Conservation (phyloP, 1,140 invertebrate species). For the Hylyphantes graminicola region DNA sequence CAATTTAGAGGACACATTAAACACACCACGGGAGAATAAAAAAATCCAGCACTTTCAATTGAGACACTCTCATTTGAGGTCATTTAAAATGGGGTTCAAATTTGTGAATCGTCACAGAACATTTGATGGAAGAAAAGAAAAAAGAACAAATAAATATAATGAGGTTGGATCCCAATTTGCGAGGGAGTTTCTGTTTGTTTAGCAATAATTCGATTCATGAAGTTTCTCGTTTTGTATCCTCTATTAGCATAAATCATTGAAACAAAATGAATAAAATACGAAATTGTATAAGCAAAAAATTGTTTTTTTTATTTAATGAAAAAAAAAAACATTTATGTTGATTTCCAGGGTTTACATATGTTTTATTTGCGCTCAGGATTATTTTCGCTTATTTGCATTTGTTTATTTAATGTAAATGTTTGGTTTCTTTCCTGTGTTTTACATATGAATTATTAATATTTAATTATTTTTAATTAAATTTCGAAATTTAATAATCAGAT, state of each 20-base stretch:
- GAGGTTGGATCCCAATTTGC: background rate
- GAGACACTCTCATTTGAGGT: slow-evolving; percentile 12
- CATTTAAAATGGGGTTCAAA: slow-evolving; percentile 37
- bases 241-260: slow-evolving; percentile 40
- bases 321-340: too few relatives aligned
- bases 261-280: too few relatives aligned
- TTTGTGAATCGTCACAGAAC: background rate
- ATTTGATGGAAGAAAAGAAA: slow-evolving; percentile 1
- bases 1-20: slow-evolving; percentile 38
- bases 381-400: too few relatives aligned
- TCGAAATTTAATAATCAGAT: too few relatives aligned
- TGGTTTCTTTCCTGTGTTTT: too few relatives aligned
- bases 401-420: too few relatives aligned
- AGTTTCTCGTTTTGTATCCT: background rate
- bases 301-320: too few relatives aligned
- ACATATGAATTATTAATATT: too few relatives aligned
- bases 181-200: slow-evolving; percentile 26
- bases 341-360: too few relatives aligned
- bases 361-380: too few relatives aligned
- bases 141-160: background rate
- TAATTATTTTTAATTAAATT: too few relatives aligned
- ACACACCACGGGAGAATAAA: slow-evolving; percentile 20
- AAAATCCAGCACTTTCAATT: background rate
- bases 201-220: background rate
- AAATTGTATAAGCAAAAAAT: too few relatives aligned